phyloP scores from a whole-genome alignment of 1,140 invertebrate species.

The Centruroides vittatus region DNA sequence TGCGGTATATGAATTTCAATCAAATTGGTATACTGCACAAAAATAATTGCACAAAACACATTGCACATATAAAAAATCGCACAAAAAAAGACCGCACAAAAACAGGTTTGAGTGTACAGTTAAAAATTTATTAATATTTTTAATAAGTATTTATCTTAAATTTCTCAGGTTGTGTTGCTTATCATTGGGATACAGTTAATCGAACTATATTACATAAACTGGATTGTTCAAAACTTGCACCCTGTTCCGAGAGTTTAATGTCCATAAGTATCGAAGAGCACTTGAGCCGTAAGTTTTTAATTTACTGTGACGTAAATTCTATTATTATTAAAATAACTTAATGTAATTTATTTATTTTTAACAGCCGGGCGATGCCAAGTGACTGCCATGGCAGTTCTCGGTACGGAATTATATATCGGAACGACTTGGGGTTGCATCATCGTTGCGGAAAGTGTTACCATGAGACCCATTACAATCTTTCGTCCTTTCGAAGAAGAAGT shows the following conservation, averaged over 20 bases:
- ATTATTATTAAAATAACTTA: no score
- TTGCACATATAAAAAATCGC: no score
- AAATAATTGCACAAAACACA: no score
- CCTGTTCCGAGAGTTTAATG: conserved; percentile 79
- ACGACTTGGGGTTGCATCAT: conserved; percentile 85
- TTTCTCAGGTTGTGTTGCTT: conserved; percentile 55
- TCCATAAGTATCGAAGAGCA: conserved; percentile 83
- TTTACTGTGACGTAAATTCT: background rate
- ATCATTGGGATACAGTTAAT: conserved; percentile 58
- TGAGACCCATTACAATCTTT: conserved; percentile 77
- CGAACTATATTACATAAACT: conserved; percentile 57
- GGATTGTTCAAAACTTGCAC: conserved; percentile 80
- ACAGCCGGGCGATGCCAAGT: conserved; percentile 39
- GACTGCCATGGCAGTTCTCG: conserved; percentile 54
- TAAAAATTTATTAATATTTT: no score
- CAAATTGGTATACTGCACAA: no score
- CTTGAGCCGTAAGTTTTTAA: conserved; percentile 43
- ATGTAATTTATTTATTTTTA: background rate
- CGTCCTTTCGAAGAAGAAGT: conserved; percentile 77
- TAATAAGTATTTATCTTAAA: no score
- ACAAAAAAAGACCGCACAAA: no score
- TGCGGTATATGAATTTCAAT: no score
- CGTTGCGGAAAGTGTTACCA: conserved; percentile 58
- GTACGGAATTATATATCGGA: conserved; percentile 63
- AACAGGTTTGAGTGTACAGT: no score